Conservation (phyloP, 2,888 invertebrate genomes). For the Oligia fasciuncula region DNA sequence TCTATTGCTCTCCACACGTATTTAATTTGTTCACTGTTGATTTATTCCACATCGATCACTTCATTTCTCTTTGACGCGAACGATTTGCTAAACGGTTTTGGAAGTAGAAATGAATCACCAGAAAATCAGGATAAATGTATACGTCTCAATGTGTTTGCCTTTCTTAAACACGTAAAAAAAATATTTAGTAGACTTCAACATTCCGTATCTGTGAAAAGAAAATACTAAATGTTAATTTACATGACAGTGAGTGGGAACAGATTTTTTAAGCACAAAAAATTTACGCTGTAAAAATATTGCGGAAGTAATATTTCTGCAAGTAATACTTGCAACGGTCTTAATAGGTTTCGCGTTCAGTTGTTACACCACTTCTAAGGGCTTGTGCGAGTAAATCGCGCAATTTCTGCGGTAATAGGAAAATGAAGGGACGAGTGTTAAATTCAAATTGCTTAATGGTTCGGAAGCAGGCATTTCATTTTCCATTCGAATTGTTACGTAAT, state of each 20-base stretch:
- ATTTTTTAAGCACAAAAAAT: slow-evolving; percentile 1
- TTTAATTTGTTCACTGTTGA: slow-evolving; percentile 85
- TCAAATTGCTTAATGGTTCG: slow-evolving; percentile 89
- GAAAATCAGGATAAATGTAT: slow-evolving; percentile 52
- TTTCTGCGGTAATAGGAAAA: slow-evolving; percentile 87
- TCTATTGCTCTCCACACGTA: slow-evolving; percentile 81
- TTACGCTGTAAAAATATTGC: slow-evolving; percentile 29
- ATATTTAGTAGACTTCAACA: background rate
- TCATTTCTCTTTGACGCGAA: slow-evolving; percentile 79
- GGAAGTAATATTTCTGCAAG: slow-evolving; percentile 54
- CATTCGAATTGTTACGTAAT: slow-evolving; percentile 88
- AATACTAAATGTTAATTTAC: slow-evolving; percentile 10
- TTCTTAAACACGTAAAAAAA: slow-evolving; percentile 8
- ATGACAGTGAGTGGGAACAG: background rate
- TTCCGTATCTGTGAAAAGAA: background rate
- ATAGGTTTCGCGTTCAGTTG: slow-evolving; percentile 63
- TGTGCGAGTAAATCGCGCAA: slow-evolving; percentile 78
- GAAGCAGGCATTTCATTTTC: slow-evolving; percentile 90
- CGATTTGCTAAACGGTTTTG: slow-evolving; percentile 72
- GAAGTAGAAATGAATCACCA: slow-evolving; percentile 63
- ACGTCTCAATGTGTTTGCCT: slow-evolving; percentile 41
- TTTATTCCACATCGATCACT: slow-evolving; percentile 82
- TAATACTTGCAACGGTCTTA: slow-evolving; percentile 60
- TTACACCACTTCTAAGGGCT: slow-evolving; percentile 66
- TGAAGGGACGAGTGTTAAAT: slow-evolving; percentile 90